phyloP scores from a whole-genome alignment of 2,888 invertebrate species.

The Lymantria dispar region DNA sequence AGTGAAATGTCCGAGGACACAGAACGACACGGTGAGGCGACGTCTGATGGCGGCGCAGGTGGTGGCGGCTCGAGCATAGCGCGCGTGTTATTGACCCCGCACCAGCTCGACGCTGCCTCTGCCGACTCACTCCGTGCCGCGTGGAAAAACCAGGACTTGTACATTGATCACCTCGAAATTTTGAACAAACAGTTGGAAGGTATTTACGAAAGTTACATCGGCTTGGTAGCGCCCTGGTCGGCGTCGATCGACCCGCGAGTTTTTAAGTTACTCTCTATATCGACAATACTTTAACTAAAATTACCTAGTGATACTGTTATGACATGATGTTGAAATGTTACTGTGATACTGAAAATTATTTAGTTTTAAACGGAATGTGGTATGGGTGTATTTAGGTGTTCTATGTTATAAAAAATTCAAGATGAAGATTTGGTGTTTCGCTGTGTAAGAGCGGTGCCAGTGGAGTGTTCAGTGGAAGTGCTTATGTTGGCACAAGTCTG shows the following conservation, averaged over 20 bases:
- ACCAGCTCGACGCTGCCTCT: conserved; percentile 84
- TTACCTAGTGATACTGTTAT: conserved; percentile 71
- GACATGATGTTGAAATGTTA: conserved; percentile 50
- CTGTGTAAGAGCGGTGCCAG: conserved; percentile 56
- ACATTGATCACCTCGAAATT: conserved; percentile 88
- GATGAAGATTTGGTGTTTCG: conserved; percentile 61
- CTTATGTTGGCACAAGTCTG: conserved; percentile 33
- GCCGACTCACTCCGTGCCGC: conserved; percentile 85
- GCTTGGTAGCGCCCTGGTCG: conserved; percentile 75
- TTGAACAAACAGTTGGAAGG: conserved; percentile 90
- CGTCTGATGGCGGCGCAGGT: conserved; percentile 67
- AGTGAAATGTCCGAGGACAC: conserved; percentile 81
- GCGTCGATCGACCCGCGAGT: conserved; percentile 61
- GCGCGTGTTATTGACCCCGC: conserved; percentile 84
- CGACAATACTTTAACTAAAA: conserved; percentile 82
- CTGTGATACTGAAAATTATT: conserved; percentile 66
- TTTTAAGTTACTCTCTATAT: conserved; percentile 67
- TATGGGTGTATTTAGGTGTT: conserved; percentile 75
- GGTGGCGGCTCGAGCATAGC: conserved; percentile 78
- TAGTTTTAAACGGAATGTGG: conserved; percentile 64
- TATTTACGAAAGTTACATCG: conserved; percentile 82
- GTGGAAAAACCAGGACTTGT: conserved; percentile 89
- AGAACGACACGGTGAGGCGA: conserved; percentile 73
- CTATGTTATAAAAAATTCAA: conserved; percentile 55
- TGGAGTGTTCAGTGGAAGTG: conserved; percentile 63